These are phyloP conservation scores for Coregonus sp. DNA, from an alignment of 2,797 vertebrate genomes.

Conservation along the genomic window DNA sequence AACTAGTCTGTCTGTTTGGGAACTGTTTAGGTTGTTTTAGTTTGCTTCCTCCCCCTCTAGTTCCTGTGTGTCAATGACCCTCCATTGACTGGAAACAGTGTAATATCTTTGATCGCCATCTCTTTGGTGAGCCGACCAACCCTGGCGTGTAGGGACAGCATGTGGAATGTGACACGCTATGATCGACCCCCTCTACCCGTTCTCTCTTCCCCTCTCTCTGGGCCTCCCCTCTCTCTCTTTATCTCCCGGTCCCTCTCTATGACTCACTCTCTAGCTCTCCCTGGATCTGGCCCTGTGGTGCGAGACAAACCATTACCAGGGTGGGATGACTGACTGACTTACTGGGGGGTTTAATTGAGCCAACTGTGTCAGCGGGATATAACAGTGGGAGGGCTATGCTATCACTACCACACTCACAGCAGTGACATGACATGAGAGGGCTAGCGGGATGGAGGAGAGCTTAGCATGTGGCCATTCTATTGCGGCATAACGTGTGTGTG, in stretches of 20 bases:
- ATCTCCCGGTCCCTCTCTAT: background rate
- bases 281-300: background rate
- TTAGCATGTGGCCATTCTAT: background rate
- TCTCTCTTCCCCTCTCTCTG: background rate
- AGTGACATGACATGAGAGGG: background rate
- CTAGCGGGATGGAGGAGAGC: background rate
- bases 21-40: background rate
- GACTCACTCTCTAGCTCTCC: background rate
- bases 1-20: background rate
- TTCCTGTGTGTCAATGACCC: background rate
- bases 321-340: background rate
- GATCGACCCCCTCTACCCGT: background rate
- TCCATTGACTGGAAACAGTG: background rate
- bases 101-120: background rate
- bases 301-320: conserved; percentile 1
- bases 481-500: background rate
- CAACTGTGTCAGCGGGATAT: conserved; percentile 1
- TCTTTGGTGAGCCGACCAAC: background rate
- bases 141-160: background rate
- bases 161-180: background rate
- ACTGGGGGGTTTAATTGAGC: background rate
- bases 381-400: background rate
- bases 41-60: background rate
- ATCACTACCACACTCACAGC: background rate
- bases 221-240: background rate